Base-by-base conservation (phyloP, 2,797 vertebrate species). In the Oreochromis grahami region DNA sequence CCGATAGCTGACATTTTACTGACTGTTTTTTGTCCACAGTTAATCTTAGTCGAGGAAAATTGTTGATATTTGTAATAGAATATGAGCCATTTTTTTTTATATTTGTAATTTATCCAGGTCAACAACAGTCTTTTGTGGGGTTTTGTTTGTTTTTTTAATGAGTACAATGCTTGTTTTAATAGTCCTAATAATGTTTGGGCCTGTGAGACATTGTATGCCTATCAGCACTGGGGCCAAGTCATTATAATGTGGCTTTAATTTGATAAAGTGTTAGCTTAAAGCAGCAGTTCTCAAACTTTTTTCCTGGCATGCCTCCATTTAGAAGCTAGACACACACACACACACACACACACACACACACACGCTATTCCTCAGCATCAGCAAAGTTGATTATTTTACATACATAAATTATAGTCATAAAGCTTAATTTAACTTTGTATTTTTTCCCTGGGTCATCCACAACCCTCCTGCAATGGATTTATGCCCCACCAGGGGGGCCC, bases 51-150 rank as follows among this genome's bases (percentile, higher is more conserved):
- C 51, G 8, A 32, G 79, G 45, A 74, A 48, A 85, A 12, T 10
- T 83, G 76, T 90, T 83, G 63, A 84, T 87, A 79, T 86, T 90
- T 89, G 81, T 85, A 78, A 87, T 76, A 86, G 83, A 91, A 76
- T 68, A 83, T 90, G 92, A 93, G 83, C 77, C 90, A 79, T 91
- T 93, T 94, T 92, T 92, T 81, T 92, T 81, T 92, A 91, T 74
- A 34, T 90, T 91, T 91, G 70, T 94, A 93, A 89, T 88, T 90
- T 84, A 86, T 88, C 76, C 82, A 81, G 53, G 76, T 89, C 86
- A 85, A 36, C 56, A 72, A 13, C 77, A 72, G 24, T 19, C 0
- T 70, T 78, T 32, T 72, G 45, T 78, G 45, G 1, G 36, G 0
- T 2, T 1, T 12, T 55, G 1, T 26, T 8, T 56, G 1, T 83